Conservation (phyloP, 2,113 vertebrate genomes). For the Toxotes chatareus region DNA sequence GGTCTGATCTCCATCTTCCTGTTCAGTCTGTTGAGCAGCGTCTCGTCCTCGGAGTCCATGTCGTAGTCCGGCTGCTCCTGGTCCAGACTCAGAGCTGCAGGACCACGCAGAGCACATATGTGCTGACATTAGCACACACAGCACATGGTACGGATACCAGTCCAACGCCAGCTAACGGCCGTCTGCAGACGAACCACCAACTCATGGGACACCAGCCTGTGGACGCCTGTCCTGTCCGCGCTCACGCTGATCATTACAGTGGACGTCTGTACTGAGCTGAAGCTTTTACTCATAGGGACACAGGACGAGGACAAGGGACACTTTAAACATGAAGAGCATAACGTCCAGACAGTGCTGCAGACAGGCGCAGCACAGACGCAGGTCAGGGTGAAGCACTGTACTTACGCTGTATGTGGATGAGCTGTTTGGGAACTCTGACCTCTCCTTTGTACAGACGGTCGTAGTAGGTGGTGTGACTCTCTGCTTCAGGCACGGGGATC, state of each 20-base stretch:
- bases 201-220: no score
- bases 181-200: no score
- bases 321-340: no score
- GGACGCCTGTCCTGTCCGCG: no score
- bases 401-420: slow-evolving; percentile 96
- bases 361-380: not conserved
- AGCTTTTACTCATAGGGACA: no score
- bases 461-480: slow-evolving; percentile 94
- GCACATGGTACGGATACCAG: not conserved
- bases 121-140: not conserved
- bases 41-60: slow-evolving; percentile 97
- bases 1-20: slow-evolving; percentile 95
- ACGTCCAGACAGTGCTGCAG: no score
- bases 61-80: slow-evolving; percentile 94
- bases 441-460: slow-evolving; percentile 94
- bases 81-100: slow-evolving; percentile 91
- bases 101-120: not conserved
- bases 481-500: slow-evolving; percentile 93
- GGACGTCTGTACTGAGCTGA: no score
- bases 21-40: slow-evolving; percentile 92
- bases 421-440: slow-evolving; percentile 93
- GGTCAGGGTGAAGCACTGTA: slow-evolving; percentile 28
- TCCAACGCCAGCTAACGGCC: no score
- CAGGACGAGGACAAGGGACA: no score
- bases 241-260: no score